A percentile compares a stretch with the other conserved stretches of the same genome.
phyloP scores from a whole-genome alignment of 2,888 invertebrate genomes.

The Drosophila eohydei region DNA sequence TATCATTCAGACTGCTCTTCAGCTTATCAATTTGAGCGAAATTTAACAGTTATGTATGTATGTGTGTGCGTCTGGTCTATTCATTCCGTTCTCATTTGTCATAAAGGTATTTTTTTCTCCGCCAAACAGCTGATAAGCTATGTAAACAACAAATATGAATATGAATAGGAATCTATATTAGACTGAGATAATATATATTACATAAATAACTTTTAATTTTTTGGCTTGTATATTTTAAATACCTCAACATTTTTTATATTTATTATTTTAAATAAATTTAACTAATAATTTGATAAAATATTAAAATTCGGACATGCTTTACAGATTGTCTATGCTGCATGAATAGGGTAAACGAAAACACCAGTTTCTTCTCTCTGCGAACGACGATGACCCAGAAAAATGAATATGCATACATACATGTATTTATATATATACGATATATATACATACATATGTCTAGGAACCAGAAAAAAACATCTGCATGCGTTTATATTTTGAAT shows the following conservation, averaged over 20 bases:
- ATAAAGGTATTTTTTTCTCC: constrained; percentile 7
- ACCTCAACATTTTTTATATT: too few relatives aligned
- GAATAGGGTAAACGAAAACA: constrained; percentile 27
- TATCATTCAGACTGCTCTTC: constrained; percentile 18
- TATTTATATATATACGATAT: constrained; percentile 1
- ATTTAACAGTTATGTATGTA: not conserved
- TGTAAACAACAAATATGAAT: constrained; percentile 20
- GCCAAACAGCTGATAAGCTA: constrained; percentile 30
- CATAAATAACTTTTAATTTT: not conserved
- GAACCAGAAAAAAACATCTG: constrained; percentile 31
- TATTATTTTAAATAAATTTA: not conserved
- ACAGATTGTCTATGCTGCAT: not conserved
- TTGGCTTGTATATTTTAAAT: too few relatives aligned
- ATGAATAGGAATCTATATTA: not conserved
- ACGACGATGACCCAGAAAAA: constrained; percentile 71
- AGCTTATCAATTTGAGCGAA: constrained; percentile 50
- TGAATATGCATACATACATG: not conserved
- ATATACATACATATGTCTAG: constrained; percentile 1
- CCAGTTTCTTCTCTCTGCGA: not conserved
- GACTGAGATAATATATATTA: constrained; percentile 2
- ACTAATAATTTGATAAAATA: not conserved
- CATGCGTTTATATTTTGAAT: constrained; percentile 5
- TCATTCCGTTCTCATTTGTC: constrained; percentile 40
- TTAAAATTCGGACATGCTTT: too few relatives aligned
- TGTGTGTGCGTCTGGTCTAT: not conserved